These are phyloP conservation scores for Dryadula phaetusa DNA, from an alignment of 2,888 invertebrate species.

Conservation along the genomic window DNA sequence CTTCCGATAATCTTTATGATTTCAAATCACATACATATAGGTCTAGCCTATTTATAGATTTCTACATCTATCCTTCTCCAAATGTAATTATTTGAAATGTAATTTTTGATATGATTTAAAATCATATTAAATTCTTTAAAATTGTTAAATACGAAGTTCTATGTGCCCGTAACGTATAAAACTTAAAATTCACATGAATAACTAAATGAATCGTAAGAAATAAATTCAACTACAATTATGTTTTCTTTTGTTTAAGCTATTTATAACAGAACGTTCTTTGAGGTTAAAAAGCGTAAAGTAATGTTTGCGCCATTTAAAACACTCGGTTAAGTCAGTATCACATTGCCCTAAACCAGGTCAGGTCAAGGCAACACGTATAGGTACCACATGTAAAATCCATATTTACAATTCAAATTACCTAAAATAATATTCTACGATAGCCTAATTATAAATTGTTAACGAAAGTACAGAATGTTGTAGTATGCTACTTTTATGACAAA, in stretches of 20 bases:
- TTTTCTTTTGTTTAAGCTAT: slow-evolving; percentile 13
- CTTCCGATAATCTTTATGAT: too few species aligned
- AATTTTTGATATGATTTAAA: too few species aligned
- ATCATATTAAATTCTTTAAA: background rate
- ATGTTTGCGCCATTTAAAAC: slow-evolving; percentile 25
- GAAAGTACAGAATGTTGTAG: too few species aligned
- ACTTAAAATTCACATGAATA: background rate
- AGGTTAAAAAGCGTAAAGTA: slow-evolving; percentile 6
- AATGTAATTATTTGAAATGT: too few species aligned
- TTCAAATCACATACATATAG: too few species aligned
- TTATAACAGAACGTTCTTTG: background rate
- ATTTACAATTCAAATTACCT: slow-evolving; percentile 2
- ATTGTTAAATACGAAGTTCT: background rate
- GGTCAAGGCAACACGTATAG: slow-evolving; percentile 31
- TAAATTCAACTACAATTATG: background rate
- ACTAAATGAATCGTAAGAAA: background rate
- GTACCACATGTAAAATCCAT: background rate
- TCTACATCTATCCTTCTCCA: too few species aligned
- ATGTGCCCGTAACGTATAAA: background rate
- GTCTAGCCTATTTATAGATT: too few species aligned
- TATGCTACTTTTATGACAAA: too few species aligned
- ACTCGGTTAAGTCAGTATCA: slow-evolving; percentile 31
- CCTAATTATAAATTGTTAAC: background rate
- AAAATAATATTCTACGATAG: background rate
- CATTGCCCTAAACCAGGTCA: slow-evolving; percentile 32